Evolutionary conservation across 2,888 invertebrate genomes (phyloP), one percentile per base, ranked within the genome.

Genomic region (Phymatocera aterrima): DNA sequence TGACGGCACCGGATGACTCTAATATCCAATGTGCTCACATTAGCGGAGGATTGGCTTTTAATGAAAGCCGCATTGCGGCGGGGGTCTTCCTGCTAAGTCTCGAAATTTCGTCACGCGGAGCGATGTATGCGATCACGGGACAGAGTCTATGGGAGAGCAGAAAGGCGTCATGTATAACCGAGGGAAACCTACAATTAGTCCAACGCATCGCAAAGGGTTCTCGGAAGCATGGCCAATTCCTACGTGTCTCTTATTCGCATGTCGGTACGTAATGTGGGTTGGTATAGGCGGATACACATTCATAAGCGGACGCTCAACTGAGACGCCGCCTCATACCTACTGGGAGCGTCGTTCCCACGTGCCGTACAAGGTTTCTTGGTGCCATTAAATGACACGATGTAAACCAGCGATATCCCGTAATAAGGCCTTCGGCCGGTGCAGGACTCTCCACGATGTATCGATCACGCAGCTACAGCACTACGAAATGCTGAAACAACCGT

Each of bases 21-120:
- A 86, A 87, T 87, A 84, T 87, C 85, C 85, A 85, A 88, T 87
- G 88, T 85, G 88, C 86, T 84, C 85, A 89, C 87, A 88, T 89
- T 88, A 87, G 83, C 83, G 85, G 40, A 18, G 75, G 60, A 75
- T 75, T 43, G 60, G 43, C 54, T 54, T 75, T 75, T 60, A 60
- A 75, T 75, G 75, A 75, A 60, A 75, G 57, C 54, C 21, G 51
- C 34, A 48, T 34, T n/a, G n/a, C 8, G 5, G n/a, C 48, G 3
- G 72, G 72, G 48, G 51, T 31, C n/a, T n/a, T n/a, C n/a, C 2
- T 21, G n/a, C 51, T 51, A 34, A n/a, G 43, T 68, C 21, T n/a
- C 34, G 21, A 28, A 46, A 68, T 68, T 68, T 68, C 46, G 34
- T 43, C 48, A 51, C 72, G 61, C 21, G 15, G 5, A 34, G 18